Conservation (phyloP, 2,888 invertebrate genomes). For the Pyralis farinalis region DNA sequence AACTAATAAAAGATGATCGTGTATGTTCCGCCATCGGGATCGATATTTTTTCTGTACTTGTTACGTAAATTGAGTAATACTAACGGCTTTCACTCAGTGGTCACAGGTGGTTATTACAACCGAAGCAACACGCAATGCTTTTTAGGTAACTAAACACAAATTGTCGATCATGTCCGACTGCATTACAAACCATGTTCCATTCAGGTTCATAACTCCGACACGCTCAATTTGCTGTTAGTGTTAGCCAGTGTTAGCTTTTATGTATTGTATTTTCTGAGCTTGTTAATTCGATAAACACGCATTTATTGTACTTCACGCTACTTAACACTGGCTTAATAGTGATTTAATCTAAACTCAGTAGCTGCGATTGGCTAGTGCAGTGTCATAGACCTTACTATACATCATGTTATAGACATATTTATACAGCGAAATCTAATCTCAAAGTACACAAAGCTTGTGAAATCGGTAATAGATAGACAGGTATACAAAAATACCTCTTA, state of each 20-base stretch:
- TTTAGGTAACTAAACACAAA: conserved; percentile 57
- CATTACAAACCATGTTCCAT: conserved; percentile 24
- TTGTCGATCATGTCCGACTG: conserved; percentile 38
- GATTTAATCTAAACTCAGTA: too few relatives aligned
- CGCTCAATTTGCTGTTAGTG: conserved; percentile 3
- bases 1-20: conserved; percentile 53
- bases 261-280: not conserved
- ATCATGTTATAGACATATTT: too few relatives aligned
- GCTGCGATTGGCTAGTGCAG: too few relatives aligned
- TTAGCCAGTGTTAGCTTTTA: not conserved
- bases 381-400: too few relatives aligned
- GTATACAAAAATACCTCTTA: too few relatives aligned
- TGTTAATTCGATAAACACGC: not conserved
- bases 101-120: conserved; percentile 52
- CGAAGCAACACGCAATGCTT: conserved; percentile 58
- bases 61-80: conserved; percentile 63
- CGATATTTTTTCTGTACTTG: conserved; percentile 41
- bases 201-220: conserved; percentile 8
- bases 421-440: too few relatives aligned
- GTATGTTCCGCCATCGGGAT: conserved; percentile 31
- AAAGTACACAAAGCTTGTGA: too few relatives aligned
- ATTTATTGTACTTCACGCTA: not conserved
- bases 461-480: too few relatives aligned
- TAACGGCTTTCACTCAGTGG: conserved; percentile 62
- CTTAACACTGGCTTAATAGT: too few relatives aligned